Conservation (phyloP, 2,888 invertebrate genomes). For the Drosophila barbarae region DNA sequence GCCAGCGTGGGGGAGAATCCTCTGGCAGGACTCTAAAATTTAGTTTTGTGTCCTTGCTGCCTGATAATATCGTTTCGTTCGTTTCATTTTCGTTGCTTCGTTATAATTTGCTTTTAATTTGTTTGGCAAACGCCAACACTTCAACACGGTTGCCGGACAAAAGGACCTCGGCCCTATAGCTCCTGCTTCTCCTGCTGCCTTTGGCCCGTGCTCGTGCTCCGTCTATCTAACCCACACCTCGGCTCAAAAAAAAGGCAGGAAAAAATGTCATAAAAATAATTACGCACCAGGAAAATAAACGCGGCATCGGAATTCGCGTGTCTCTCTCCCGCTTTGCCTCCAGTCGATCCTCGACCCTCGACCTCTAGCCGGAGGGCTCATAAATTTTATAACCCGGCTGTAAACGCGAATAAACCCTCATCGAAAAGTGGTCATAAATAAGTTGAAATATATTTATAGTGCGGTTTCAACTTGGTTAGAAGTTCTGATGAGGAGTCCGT, state of each 20-base stretch:
- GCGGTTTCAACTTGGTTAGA: constrained; percentile 47
- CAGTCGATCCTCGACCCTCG: constrained; percentile 7
- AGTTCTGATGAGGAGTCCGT: constrained; percentile 16
- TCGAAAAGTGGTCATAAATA: constrained; percentile 73
- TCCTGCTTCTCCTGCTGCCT: background rate
- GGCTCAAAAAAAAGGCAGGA: constrained; percentile 22
- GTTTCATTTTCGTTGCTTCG: constrained; percentile 44
- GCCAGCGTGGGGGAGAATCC: background rate
- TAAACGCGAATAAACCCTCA: constrained; percentile 70
- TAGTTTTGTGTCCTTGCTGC: constrained; percentile 47
- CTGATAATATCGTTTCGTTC: constrained; percentile 47
- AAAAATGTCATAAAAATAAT: constrained; percentile 74
- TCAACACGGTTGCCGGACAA: constrained; percentile 51
- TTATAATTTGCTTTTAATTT: constrained; percentile 75
- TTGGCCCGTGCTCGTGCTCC: background rate
- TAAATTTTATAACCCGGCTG: constrained; percentile 68
- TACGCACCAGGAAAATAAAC: constrained; percentile 65
- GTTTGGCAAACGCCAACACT: constrained; percentile 76
- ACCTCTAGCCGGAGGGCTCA: constrained; percentile 35
- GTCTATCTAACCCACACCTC: constrained; percentile 24
- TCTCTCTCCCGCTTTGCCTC: constrained; percentile 14
- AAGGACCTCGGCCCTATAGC: constrained; percentile 21
- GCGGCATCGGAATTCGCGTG: constrained; percentile 52
- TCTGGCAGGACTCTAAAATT: constrained; percentile 41
- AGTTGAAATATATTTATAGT: constrained; percentile 71